Conservation (phyloP, 2,888 invertebrate species). For the Leptinotarsa rubiginosa region DNA sequence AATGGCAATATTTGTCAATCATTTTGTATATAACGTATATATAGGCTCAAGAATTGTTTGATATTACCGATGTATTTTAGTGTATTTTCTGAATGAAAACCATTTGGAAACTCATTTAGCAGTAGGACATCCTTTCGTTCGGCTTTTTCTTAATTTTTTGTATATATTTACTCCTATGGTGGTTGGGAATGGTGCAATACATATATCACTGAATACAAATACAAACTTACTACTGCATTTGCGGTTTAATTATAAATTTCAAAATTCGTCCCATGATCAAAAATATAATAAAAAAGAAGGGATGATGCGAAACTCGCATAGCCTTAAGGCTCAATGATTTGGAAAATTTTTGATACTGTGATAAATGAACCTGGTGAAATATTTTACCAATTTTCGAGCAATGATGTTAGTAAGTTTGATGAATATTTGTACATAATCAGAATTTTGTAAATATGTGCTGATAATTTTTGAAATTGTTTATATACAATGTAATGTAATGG, state of each 20-base stretch:
- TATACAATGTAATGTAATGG: conserved; percentile 18
- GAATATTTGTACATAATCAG: conserved; percentile 49
- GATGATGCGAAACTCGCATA: not conserved
- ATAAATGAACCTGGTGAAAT: conserved; percentile 44
- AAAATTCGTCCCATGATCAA: conserved; percentile 14
- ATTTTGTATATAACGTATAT: conserved; percentile 13
- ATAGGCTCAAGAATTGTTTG: conserved; percentile 41
- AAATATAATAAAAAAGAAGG: conserved; percentile 17
- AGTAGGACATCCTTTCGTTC: conserved; percentile 9
- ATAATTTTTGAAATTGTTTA: conserved; percentile 21
- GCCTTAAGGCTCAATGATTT: conserved; percentile 2
- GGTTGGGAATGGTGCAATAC: conserved; percentile 68
- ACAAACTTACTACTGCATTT: conserved; percentile 63
- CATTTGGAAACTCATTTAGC: not conserved
- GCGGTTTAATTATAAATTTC: conserved; percentile 47
- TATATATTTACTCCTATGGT: conserved; percentile 60
- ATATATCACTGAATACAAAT: conserved; percentile 46
- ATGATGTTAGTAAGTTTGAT: conserved; percentile 60
- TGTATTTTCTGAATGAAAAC: not conserved
- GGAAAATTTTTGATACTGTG: conserved; percentile 32
- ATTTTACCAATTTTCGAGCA: conserved; percentile 47
- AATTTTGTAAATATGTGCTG: conserved; percentile 30
- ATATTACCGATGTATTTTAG: conserved; percentile 31
- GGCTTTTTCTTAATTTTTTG: conserved; percentile 48
- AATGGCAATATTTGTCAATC: conserved; percentile 7